Conservation (phyloP, 2,113 vertebrate genomes). For the Oryzias curvinotus region DNA sequence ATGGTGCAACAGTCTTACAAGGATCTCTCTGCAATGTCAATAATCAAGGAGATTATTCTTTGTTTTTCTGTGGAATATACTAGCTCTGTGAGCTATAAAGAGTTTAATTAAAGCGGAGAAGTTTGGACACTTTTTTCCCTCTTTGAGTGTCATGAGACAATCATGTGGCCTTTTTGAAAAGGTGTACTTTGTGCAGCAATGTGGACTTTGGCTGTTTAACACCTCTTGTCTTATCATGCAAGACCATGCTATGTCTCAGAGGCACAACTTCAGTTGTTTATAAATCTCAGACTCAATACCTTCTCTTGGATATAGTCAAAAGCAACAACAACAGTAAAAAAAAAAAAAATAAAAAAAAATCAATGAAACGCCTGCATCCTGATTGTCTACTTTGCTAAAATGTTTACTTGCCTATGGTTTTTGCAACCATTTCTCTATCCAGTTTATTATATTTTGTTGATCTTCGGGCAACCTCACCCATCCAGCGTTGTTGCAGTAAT, state of each 20-base stretch:
- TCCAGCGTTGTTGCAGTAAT: constrained; percentile 16
- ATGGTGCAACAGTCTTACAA: constrained; percentile 48
- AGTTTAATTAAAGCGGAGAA: background rate
- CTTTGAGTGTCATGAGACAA: background rate
- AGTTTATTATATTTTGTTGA: background rate
- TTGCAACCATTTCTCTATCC: too few species aligned
- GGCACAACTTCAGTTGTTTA: too few species aligned
- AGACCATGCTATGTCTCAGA: too few species aligned
- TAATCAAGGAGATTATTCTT: constrained; percentile 67
- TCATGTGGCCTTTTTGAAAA: background rate
- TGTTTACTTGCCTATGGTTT: background rate
- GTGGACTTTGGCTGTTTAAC: constrained; percentile 69
- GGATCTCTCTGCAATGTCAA: constrained; percentile 60
- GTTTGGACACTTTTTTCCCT: background rate
- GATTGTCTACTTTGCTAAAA: background rate
- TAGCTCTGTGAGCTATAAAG: constrained; percentile 8
- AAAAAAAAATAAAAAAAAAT: constrained; percentile 3
- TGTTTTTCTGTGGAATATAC: constrained; percentile 32
- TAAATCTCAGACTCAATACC: too few species aligned
- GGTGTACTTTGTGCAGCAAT: constrained; percentile 8
- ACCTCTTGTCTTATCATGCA: constrained; percentile 46
- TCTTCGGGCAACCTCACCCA: constrained; percentile 1
- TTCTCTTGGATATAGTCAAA: background rate
- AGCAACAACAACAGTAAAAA: background rate
- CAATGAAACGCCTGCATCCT: constrained; percentile 1